phyloP scores from a whole-genome alignment of 2,113 vertebrate genomes.

The Gopherus evgoodei region DNA sequence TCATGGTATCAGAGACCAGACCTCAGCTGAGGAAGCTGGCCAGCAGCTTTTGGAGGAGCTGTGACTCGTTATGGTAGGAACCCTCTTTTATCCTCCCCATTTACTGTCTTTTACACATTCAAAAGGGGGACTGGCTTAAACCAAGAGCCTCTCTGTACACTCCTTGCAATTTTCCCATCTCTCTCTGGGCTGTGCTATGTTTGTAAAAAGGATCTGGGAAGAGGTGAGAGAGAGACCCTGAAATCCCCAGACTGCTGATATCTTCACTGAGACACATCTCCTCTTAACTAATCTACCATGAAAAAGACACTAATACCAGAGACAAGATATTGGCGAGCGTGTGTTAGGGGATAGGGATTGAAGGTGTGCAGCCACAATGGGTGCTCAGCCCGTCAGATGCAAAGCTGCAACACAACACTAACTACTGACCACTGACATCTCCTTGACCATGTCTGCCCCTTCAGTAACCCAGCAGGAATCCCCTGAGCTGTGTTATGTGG shows the following conservation, averaged over 20 bases:
- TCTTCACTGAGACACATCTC: neutral
- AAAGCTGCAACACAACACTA: neutral
- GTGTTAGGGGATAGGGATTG: neutral
- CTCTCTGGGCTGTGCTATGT: neutral
- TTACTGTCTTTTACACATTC: neutral
- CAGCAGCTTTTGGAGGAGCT: neutral
- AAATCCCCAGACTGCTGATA: neutral
- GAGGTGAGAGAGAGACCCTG: neutral
- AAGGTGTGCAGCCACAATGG: neutral
- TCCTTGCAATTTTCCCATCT: neutral
- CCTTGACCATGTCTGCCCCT: neutral
- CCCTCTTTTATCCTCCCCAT: neutral
- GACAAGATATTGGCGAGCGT: neutral
- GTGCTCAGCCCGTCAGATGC: neutral
- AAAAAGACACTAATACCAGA: neutral
- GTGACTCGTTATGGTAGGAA: neutral
- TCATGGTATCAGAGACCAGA: neutral
- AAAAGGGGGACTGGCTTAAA: neutral
- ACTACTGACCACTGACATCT: neutral
- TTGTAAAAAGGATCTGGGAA: neutral
- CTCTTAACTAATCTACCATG: neutral
- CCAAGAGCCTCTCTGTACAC: neutral
- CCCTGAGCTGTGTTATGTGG: neutral
- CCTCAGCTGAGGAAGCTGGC: neutral
- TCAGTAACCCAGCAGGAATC: neutral